A percentile compares a stretch with the other conserved stretches of the same genome.
Evolutionary conservation across 2,888 invertebrate species (phyloP).

Genomic region (Cylindroiulus punctatus): DNA sequence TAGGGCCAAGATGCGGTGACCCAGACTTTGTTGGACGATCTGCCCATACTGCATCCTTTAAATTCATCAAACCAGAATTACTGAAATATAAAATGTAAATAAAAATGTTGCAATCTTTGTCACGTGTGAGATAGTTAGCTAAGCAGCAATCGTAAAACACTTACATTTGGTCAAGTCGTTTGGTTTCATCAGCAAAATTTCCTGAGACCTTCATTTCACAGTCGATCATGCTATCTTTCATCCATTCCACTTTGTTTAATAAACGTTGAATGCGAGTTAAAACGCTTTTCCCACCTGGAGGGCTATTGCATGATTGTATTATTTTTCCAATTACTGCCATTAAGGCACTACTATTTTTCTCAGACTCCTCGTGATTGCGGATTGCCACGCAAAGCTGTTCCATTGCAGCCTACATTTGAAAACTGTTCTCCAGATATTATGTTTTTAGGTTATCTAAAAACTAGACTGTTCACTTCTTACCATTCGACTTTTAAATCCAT

Average conservation of each 20-base stretch:
- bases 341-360: background rate
- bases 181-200: background rate
- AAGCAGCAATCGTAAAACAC: background rate
- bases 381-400: background rate
- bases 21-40: background rate
- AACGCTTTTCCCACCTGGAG: background rate
- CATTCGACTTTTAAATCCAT: conserved; percentile 8
- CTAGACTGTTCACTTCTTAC: background rate
- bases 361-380: background rate
- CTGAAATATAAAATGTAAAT: background rate
- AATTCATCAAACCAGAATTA: background rate
- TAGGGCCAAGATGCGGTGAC: background rate
- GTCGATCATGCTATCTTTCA: background rate
- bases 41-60: conserved; percentile 4
- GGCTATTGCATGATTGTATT: background rate
- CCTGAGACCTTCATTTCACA: background rate
- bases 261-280: background rate
- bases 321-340: background rate
- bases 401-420: background rate
- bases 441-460: background rate
- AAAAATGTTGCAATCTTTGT: background rate
- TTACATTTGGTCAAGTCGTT: background rate
- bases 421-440: too few relatives aligned
- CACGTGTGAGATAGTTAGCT: too few relatives aligned
- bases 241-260: background rate